Conservation (phyloP, 2,113 vertebrate species). For the Benitochromis conjunctus region DNA sequence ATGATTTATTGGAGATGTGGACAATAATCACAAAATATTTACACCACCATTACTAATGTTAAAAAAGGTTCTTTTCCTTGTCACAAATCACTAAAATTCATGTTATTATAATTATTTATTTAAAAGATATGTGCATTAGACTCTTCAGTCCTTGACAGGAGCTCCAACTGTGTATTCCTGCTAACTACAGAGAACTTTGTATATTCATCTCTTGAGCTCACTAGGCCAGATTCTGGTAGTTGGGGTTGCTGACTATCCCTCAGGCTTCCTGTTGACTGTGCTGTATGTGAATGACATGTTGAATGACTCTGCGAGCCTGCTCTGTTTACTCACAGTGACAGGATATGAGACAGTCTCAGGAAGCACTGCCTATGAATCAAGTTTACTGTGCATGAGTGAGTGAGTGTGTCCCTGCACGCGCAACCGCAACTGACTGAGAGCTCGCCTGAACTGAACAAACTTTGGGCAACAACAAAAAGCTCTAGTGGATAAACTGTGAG, state of each 20-base stretch:
- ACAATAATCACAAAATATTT: not conserved
- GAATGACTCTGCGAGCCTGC: not conserved
- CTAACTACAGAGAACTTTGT: not conserved
- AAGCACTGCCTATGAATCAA: not conserved
- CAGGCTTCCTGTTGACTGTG: not conserved
- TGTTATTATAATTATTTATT: not conserved
- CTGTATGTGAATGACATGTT: not conserved
- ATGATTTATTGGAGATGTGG: not conserved
- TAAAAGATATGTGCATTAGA: not conserved
- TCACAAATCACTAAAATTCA: not conserved
- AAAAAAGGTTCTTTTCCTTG: not conserved
- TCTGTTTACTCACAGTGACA: not conserved
- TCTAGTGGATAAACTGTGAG: not conserved
- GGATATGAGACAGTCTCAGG: not conserved
- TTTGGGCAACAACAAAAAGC: not conserved
- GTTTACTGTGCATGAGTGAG: not conserved
- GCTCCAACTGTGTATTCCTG: fast-evolving
- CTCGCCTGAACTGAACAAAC: not conserved
- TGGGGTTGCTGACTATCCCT: not conserved
- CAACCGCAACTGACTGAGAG: not conserved
- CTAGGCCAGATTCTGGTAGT: not conserved
- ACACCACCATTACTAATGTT: not conserved
- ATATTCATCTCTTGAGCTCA: not conserved
- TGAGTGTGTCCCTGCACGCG: not conserved
- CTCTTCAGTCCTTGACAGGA: not conserved